Base-by-base conservation (phyloP, 1,140 invertebrate species). In the Aleiodes sp. region DNA sequence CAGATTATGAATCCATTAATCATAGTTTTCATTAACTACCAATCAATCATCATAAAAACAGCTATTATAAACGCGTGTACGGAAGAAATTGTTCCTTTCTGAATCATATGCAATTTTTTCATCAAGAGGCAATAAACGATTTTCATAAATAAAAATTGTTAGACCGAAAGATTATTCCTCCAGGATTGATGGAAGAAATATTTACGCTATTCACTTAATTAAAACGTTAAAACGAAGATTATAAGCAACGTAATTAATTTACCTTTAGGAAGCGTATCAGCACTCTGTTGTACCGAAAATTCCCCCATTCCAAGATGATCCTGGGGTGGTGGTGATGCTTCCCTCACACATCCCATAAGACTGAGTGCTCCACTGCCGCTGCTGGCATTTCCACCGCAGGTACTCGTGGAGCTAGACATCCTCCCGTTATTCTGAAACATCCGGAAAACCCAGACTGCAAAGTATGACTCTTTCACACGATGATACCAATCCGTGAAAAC, bases 311-410 rank as follows among this genome's bases (percentile, higher is more conserved):
- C 72, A 4, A 74, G 60, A 69, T 79, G 69, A 61, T 69, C 77
- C 43, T 78, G 81, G 2, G 84, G 83, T n/a, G 80, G 77, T 12
- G 86, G 86, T 35, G 86, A 87, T 12, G 86, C 81, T 73, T 87
- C 86, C 29, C 86, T 83, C 60, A 87, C 83, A 68, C 86, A 87
- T 24, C 86, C 84, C 83, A 87, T 87, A 60, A 85, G 78, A 68
- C 84, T 86, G 39, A 87, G 78, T 35, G 84, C 84, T 67, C 84
- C 84, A 43, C 83, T 78, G 59, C 75, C 75, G 6, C 76, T 74
- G 6, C 74, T 68, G 10, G 73, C 67, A 6, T 72, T 68, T 12
- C 52, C 73, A 43, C 72, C 68, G 16, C 71, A 68, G 46, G 72
- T 76, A 7, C 73, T 72, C 65, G 78, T 75, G 75, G 76, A 79